A percentile compares a stretch with the other conserved stretches of the same genome.
Evolutionary conservation across 2,797 vertebrate species (phyloP).

Genomic region (Oryzias dopingdopingensis): DNA sequence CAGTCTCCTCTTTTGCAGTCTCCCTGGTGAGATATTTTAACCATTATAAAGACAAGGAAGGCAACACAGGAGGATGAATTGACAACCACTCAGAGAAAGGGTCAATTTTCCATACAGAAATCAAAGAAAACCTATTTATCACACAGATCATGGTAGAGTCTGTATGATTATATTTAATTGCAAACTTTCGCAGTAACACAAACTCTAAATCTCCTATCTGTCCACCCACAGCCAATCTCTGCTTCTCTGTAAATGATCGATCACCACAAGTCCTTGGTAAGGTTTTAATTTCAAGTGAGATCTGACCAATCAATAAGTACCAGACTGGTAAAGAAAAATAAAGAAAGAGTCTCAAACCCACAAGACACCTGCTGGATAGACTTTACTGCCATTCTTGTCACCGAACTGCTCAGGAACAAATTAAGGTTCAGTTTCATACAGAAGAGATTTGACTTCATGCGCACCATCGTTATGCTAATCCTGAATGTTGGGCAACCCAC

Average conservation of each 20-base stretch:
- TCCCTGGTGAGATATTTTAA: conserved; percentile 20
- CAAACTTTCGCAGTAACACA: conserved; percentile 42
- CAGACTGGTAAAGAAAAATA: conserved; percentile 7
- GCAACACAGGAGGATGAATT: conserved; percentile 35
- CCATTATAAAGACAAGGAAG: conserved; percentile 19
- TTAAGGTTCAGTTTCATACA: background rate
- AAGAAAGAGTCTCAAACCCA: conserved; percentile 27
- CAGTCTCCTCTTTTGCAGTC: conserved; percentile 21
- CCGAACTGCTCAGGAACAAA: background rate
- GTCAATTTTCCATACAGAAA: conserved; percentile 47
- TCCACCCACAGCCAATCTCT: conserved; percentile 32
- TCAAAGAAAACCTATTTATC: conserved; percentile 59
- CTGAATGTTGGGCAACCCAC: background rate
- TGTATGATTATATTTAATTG: conserved; percentile 31
- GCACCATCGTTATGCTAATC: no score
- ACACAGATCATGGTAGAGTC: conserved; percentile 28
- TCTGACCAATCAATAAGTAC: conserved; percentile 42
- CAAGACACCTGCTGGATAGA: conserved; percentile 13
- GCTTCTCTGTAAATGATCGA: conserved; percentile 43
- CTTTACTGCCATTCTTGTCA: background rate
- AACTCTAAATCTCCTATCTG: conserved; percentile 47
- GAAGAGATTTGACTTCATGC: background rate
- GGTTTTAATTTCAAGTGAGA: conserved; percentile 52
- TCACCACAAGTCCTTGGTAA: conserved; percentile 29
- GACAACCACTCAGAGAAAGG: conserved; percentile 30